Percentiles rank a stretch among this genome's conserved stretches.
These are phyloP conservation scores for Tylochromis polylepis DNA, from an alignment of 2,113 vertebrate species.

Conservation along the genomic window DNA sequence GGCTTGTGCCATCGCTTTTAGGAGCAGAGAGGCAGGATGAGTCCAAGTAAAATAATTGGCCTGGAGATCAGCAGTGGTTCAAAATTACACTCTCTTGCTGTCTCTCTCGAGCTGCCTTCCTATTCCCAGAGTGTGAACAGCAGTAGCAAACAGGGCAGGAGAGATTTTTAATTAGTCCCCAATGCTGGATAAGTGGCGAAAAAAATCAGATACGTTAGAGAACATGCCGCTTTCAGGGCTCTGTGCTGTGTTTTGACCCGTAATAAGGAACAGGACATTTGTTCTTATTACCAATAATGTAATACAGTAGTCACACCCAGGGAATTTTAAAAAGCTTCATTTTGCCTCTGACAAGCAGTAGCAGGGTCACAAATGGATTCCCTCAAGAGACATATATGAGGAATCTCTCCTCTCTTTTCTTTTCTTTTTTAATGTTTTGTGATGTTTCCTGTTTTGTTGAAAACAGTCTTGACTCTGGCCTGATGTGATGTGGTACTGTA, in stretches of 20 bases:
- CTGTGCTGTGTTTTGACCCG: not conserved
- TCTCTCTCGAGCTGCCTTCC: not conserved
- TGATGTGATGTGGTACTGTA: constrained; percentile 59
- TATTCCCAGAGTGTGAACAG: constrained; percentile 29
- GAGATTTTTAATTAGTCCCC: constrained; percentile 47
- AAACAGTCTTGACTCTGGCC: constrained; percentile 50
- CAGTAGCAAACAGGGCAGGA: not conserved
- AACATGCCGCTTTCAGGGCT: not conserved
- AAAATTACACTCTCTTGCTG: constrained; percentile 23
- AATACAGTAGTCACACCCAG: constrained; percentile 11
- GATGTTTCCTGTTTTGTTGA: constrained; percentile 56
- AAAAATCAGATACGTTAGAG: not conserved
- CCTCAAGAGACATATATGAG: not conserved
- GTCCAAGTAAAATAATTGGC: constrained; percentile 66
- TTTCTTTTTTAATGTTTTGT: constrained; percentile 35
- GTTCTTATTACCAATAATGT: constrained; percentile 7
- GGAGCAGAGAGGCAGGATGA: constrained; percentile 24
- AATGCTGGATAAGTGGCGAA: not conserved
- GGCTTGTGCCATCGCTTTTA: constrained; percentile 16
- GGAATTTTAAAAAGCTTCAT: not conserved
- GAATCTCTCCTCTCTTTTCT: not conserved
- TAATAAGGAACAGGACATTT: constrained; percentile 11
- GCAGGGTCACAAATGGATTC: constrained; percentile 22
- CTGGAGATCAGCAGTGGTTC: constrained; percentile 36
- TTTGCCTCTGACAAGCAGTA: constrained; percentile 23